Base-by-base conservation (phyloP, 2,113 vertebrate genomes). In the Anhinga rufa region DNA sequence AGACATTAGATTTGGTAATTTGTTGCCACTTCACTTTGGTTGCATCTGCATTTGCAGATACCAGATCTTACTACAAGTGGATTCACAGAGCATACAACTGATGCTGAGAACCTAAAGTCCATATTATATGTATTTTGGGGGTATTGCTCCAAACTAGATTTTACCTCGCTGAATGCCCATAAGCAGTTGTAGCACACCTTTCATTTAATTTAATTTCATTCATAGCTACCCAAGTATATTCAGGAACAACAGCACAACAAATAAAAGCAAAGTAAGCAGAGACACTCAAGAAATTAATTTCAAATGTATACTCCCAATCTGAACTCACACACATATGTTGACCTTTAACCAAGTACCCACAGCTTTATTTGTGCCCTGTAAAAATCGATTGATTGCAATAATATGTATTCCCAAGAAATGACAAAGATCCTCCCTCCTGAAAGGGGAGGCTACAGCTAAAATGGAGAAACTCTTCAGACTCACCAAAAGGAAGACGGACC, bases 111-210 rank as follows among this genome's bases (percentile, higher is more conserved):
- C 32, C 26, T 32, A 21, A 34, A 12, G 1, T 19, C 22, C 28
- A 21, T 14, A 10, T 40, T 48, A 46, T 3, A 42, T 0, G 0
- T 20, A 76, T 58, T 44, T 34, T 10, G 19, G 13, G 9, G 13
- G 21, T 4, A 69, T 1, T 71, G 25, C 7, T 79, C 57, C 51
- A 40, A 61, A 74, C 14, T 29, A 71, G 42, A 60, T 62, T 22
- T 69, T 34, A 36, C 26, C 18, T 77, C n/a, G 26, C 29, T 84
- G 34, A 70, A 70, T 28, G 12, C 2, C 9, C 2, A 6, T 18
- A 70, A 81, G 52, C 1, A 1, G 48, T 42, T 84, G n/a, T 64
- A 87, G 20, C 9, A 14, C 5, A 69, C 8, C 12, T 52, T 77
- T 62, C n/a, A 40, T 40, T 40, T 40, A 9, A 4, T 31, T 61